Percentiles rank a stretch among this genome's conserved stretches.
Evolutionary conservation across 2,888 invertebrate species (phyloP).

Genomic region (Clitarchus hookeri): DNA sequence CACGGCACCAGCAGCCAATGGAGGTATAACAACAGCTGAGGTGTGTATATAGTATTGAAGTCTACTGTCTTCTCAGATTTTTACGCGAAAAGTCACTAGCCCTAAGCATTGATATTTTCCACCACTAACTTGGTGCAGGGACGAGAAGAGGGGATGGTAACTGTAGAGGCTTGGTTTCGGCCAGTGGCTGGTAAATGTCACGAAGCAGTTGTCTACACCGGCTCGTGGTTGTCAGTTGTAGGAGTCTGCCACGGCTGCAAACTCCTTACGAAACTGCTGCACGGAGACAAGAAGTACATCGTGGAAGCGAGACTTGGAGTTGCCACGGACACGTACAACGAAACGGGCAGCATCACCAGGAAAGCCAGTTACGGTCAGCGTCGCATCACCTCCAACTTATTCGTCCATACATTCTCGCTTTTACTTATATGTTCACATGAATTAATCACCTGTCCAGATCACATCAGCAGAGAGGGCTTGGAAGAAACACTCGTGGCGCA

Average conservation of each 20-base stretch:
- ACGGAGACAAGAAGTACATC: conserved; percentile 47
- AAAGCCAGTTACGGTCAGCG: conserved; percentile 46
- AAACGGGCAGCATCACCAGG: conserved; percentile 45
- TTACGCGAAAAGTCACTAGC: no score
- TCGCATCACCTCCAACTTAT: no score
- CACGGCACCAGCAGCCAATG: no score
- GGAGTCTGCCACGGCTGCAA: conserved; percentile 48
- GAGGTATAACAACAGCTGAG: no score
- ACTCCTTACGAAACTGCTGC: conserved; percentile 44
- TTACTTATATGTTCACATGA: background rate
- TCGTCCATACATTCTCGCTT: no score
- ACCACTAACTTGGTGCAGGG: no score
- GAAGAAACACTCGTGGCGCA: conserved; percentile 39
- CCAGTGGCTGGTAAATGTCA: background rate
- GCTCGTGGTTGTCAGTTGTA: conserved; percentile 43
- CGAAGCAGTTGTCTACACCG: background rate
- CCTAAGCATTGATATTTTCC: no score
- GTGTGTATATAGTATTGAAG: no score
- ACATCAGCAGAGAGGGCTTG: conserved; percentile 43
- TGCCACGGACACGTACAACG: conserved; percentile 48
- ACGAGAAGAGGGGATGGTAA: no score
- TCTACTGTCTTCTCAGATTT: no score
- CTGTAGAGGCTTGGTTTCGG: no score
- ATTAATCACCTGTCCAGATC: conserved; percentile 41
- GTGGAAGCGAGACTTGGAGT: conserved; percentile 46